Base-by-base conservation (phyloP, 2,888 invertebrate species). In the Harpagoxenus sublaevis region DNA sequence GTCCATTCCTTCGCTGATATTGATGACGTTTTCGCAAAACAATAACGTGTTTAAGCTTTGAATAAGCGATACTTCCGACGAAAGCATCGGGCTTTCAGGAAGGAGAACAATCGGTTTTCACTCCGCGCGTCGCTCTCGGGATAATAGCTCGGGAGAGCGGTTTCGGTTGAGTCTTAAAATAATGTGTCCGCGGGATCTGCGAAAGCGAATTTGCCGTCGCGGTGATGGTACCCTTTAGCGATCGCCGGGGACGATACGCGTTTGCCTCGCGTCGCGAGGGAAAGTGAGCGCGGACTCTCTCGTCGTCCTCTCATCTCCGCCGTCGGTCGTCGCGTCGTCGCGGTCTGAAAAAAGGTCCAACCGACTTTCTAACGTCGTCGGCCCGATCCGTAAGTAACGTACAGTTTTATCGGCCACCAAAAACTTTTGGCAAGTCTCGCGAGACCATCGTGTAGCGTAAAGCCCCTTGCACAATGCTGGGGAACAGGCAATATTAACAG, bases 231-330 rank as follows among this genome's bases (percentile, higher is more conserved):
- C 77, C 70, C 70, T 78, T 78, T 70, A 70, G 57, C 57, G 79
- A 79, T 79, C 79, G 70, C 45, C 57, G 23, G 79, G 10, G 55
- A 84, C 78, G 87, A 89, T 87, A 78, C 84, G 83, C 87, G 83
- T 88, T 88, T 87, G 84, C 87, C 85, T 87, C 83, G 86, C 42
- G 73, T 86, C 78, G 87, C 85, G 85, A 91, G 91, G 89, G 92
- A 92, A 92, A 92, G 92, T 92, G 91, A 89, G 88, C 75, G 90
- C 75, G 89, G 88, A 89, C 91, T 88, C 91, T 92, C 90, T 87
- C 87, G 81, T 39, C 83, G 70, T 62, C 82, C 18, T 74, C 74
- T 74, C 74, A 60, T 57, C 86, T 73, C 84, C 87, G 84, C 86
- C 75, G 75, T 77, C 87, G 82, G 63, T 60, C 73, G 87, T 84